Evolutionary conservation across 2,797 vertebrate genomes (phyloP), one percentile per base, ranked within the genome.

Genomic region (Telmatherina bonti): DNA sequence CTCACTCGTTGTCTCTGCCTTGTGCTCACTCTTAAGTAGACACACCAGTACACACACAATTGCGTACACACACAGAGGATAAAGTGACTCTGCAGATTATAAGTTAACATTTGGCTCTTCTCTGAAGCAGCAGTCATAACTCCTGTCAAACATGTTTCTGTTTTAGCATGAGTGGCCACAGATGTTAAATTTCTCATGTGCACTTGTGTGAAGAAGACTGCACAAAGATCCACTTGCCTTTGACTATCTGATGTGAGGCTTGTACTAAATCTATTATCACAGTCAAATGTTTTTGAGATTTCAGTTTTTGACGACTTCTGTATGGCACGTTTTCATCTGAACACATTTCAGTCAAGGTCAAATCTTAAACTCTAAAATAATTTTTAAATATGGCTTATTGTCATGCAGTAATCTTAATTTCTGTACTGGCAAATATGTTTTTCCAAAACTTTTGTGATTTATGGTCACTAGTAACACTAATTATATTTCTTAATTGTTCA

Each of bases 1-100:
- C 84, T 92, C 78, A 0, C 79, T 72, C 62, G 79, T 80, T 86
- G 85, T 88, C 79, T 88, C 70, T 68, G 62, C 64, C 72, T 82
- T 67, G 22, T 36, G 5, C 70, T 60, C 61, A 43, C 70, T 81
- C 18, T 77, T 78, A 82, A 79, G 67, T 69, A 65, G 27, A 79
- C 31, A 71, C 61, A 52, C 61, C 79, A 60, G 18, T n/a, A 45
- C 57, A 62, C 63, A 57, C 31, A 55, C 61, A 35, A 29, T 35
- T 33, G 74, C 29, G 45, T 64, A 57, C 51, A 53, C 26, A 58
- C 45, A 53, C n/a, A n/a, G n/a, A 49, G 13, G 26, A 55, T 76
- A 15, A 74, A 78, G 74, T 75, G 67, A 73, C 70, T 80, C 29
- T 1, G 61, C 60, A 61, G 56, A 69, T 62, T 54, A 45, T 52